Evolutionary conservation across 2,113 vertebrate genomes (phyloP).

Genomic region (Numida meleagris): DNA sequence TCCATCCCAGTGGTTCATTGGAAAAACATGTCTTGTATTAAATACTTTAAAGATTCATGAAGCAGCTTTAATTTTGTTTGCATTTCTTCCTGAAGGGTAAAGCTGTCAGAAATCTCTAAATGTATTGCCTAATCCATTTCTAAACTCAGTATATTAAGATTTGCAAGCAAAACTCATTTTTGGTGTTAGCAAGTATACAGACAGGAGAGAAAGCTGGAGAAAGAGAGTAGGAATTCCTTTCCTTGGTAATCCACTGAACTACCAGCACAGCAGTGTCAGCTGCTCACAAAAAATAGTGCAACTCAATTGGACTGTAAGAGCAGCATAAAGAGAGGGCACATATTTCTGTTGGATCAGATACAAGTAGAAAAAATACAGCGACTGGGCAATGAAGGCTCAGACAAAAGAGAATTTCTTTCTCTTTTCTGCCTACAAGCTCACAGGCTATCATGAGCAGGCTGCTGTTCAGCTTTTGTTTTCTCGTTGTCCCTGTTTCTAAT

Average conservation of each 20-base stretch:
- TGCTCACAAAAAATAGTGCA: background rate
- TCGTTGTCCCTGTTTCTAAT: background rate
- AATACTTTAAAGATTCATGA: constrained; percentile 75
- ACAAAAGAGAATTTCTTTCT: background rate
- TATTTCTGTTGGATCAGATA: background rate
- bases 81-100: constrained; percentile 69
- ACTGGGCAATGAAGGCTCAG: background rate
- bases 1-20: constrained; percentile 31
- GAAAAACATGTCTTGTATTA: constrained; percentile 61
- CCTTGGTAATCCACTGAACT: background rate
- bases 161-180: constrained; percentile 47
- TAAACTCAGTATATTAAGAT: constrained; percentile 50
- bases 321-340: background rate
- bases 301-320: background rate
- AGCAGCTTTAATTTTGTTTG: constrained; percentile 72
- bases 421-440: background rate
- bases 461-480: background rate
- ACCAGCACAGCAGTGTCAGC: background rate
- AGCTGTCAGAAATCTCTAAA: constrained; percentile 67
- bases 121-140: constrained; percentile 69
- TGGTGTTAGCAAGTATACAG: background rate
- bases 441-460: background rate
- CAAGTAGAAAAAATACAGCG: background rate
- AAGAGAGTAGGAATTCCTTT: background rate
- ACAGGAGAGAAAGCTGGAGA: background rate